phyloP scores from a whole-genome alignment of 2,113 vertebrate genomes.

The Chionis minor region DNA sequence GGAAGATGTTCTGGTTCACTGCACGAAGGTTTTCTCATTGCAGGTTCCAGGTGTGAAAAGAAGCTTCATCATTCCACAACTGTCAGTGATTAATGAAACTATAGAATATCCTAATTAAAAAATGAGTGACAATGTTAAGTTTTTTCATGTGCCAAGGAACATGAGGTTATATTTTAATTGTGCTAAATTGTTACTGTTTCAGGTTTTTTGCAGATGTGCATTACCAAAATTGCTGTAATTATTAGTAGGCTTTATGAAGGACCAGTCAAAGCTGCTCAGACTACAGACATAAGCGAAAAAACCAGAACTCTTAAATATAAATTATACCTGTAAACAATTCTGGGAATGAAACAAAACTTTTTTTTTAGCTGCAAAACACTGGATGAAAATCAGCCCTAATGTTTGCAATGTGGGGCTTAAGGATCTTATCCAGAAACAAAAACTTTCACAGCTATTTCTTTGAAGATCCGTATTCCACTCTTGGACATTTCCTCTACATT shows the following conservation, averaged over 20 bases:
- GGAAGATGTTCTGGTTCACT: slow-evolving; percentile 38
- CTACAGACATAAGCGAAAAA: not conserved
- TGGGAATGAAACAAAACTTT: not conserved
- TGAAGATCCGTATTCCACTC: not conserved
- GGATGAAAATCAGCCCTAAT: not conserved
- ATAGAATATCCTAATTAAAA: slow-evolving; percentile 4
- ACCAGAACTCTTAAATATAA: not conserved
- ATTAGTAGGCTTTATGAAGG: not conserved
- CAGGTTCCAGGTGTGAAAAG: slow-evolving; percentile 19
- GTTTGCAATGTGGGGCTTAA: not conserved
- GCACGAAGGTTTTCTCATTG: not conserved
- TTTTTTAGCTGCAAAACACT: not conserved
- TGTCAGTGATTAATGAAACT: slow-evolving; percentile 34
- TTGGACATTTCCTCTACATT: not conserved
- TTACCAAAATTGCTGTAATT: not conserved
- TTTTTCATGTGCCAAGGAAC: not conserved
- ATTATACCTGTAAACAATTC: not conserved
- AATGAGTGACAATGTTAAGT: not conserved
- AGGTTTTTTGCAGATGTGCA: not conserved
- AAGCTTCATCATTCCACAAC: not conserved
- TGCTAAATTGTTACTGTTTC: not conserved
- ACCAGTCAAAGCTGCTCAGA: not conserved
- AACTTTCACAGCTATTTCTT: not conserved
- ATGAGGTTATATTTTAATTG: not conserved
- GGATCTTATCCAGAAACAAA: not conserved